These are phyloP conservation scores for Leptinotarsa lineolata DNA, from an alignment of 1,140 invertebrate species.

Conservation along the genomic window DNA sequence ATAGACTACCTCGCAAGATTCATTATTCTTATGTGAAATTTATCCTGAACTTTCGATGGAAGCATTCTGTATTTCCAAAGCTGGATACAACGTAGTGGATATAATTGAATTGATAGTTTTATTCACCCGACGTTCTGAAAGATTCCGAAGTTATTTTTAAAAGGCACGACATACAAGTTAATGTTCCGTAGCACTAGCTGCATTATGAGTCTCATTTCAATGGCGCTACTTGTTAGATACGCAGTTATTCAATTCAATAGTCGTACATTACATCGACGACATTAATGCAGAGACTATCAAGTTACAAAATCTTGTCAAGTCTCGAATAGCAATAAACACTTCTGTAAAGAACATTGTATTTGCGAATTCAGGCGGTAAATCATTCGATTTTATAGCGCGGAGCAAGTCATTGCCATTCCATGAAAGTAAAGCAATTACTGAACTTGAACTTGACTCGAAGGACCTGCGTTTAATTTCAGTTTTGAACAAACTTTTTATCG, in stretches of 20 bases:
- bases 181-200: neutral
- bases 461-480: neutral
- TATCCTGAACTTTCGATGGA: neutral
- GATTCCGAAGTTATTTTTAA: neutral
- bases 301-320: neutral
- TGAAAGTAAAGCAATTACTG: neutral
- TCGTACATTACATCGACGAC: neutral
- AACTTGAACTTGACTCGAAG: neutral
- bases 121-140: neutral
- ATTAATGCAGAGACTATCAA: neutral
- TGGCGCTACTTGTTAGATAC: neutral
- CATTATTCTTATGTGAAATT: slow-evolving; percentile 1
- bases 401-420: neutral
- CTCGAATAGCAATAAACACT: neutral
- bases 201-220: neutral
- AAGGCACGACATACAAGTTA: neutral
- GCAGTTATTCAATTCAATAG: neutral
- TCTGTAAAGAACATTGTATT: neutral
- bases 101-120: slow-evolving; percentile 1
- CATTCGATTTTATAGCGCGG: slow-evolving; percentile 8
- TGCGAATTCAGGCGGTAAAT: neutral
- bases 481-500: too few species aligned
- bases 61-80: neutral
- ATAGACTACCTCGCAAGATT: neutral
- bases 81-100: neutral